Conservation (phyloP, 2,888 invertebrate genomes). For the Drosophila emarginata region DNA sequence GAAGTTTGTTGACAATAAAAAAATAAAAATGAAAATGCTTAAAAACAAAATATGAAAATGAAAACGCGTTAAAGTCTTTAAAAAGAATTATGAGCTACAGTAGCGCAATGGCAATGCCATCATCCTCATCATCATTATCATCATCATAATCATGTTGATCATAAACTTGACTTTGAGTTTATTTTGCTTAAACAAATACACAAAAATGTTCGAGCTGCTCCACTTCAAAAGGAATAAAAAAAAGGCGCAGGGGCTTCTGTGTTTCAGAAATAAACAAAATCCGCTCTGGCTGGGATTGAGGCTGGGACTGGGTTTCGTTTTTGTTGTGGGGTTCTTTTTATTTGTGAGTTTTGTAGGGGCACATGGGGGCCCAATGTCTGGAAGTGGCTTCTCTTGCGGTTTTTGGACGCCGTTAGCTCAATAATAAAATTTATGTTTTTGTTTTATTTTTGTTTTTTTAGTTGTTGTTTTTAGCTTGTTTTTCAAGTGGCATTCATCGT, state of each 20-base stretch:
- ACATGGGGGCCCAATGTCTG: slow-evolving; percentile 22
- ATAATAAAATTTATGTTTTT: slow-evolving; percentile 62
- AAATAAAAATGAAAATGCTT: slow-evolving; percentile 33
- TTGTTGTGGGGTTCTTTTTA: slow-evolving; percentile 14
- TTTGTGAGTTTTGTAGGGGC: slow-evolving; percentile 20
- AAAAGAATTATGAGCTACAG: slow-evolving; percentile 57
- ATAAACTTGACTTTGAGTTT: slow-evolving; percentile 35
- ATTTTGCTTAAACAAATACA: slow-evolving; percentile 11
- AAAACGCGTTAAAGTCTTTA: slow-evolving; percentile 69
- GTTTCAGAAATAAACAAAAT: slow-evolving; percentile 47
- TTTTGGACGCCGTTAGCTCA: slow-evolving; percentile 47
- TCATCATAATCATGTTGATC: slow-evolving; percentile 9
- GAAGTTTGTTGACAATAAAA: slow-evolving; percentile 24
- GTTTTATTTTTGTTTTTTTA: slow-evolving; percentile 35
- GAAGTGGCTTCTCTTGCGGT: slow-evolving; percentile 43
- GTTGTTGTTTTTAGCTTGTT: slow-evolving; percentile 35
- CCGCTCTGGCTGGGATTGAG: slow-evolving; percentile 6
- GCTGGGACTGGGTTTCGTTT: background rate
- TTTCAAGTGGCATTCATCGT: slow-evolving; percentile 46
- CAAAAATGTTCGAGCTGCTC: slow-evolving; percentile 18
- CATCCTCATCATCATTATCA: background rate
- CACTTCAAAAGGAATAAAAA: slow-evolving; percentile 73
- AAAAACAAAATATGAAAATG: slow-evolving; percentile 65
- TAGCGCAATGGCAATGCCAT: slow-evolving; percentile 40
- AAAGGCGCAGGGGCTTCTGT: slow-evolving; percentile 45